phyloP scores from a whole-genome alignment of 2,888 invertebrate genomes.

The Herminia tarsipennalis region DNA sequence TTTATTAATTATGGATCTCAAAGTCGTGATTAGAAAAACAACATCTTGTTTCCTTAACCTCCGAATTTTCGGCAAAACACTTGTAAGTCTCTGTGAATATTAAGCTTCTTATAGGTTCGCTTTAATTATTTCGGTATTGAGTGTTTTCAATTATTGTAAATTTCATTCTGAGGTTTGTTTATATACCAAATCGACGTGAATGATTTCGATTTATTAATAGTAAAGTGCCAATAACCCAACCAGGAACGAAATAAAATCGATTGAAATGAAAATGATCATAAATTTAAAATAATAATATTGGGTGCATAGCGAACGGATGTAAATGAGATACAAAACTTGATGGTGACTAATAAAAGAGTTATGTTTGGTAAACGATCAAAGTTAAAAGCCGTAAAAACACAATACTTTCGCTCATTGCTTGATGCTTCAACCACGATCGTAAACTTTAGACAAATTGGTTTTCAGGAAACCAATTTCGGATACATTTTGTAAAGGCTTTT shows the following conservation, averaged over 20 bases:
- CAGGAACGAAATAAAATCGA: conserved; percentile 27
- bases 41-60: background rate
- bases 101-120: conserved; percentile 6
- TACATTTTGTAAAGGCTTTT: conserved; percentile 3
- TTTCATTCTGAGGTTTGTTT: conserved; percentile 1
- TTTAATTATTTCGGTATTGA: conserved; percentile 11
- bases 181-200: background rate
- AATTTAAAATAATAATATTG: conserved; percentile 1
- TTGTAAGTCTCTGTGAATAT: background rate
- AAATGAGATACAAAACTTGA: conserved; percentile 40
- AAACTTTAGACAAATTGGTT: conserved; percentile 79
- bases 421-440: conserved; percentile 71
- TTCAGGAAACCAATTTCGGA: conserved; percentile 56
- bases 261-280: conserved; percentile 30
- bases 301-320: conserved; percentile 28
- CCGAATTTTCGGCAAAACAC: background rate
- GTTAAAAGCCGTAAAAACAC: conserved; percentile 71
- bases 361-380: conserved; percentile 74
- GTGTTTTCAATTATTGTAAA: conserved; percentile 11
- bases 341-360: conserved; percentile 59
- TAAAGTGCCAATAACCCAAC: conserved; percentile 21
- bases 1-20: background rate
- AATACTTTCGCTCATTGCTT: conserved; percentile 76
- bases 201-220: background rate
- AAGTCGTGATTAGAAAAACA: background rate